phyloP scores from a whole-genome alignment of 2,797 vertebrate species.

The Falco peregrinus region DNA sequence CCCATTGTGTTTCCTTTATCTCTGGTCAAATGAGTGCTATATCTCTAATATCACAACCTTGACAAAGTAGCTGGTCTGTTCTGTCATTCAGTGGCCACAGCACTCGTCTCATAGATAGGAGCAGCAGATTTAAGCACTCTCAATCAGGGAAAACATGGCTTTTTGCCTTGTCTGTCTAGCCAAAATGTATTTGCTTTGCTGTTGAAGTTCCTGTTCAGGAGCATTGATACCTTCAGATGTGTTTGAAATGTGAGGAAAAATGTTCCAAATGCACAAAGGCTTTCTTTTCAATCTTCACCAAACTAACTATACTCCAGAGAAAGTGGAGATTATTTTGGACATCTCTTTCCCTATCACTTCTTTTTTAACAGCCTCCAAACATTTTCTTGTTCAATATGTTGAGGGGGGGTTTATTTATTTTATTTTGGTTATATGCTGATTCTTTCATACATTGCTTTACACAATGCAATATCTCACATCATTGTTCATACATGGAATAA shows the following conservation, averaged over 20 bases:
- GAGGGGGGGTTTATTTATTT: not conserved
- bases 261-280: not conserved
- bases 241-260: not conserved
- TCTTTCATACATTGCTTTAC: not conserved
- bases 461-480: not conserved
- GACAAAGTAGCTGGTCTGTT: not conserved
- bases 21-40: not conserved
- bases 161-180: not conserved
- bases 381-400: not conserved
- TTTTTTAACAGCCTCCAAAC: not conserved
- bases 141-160: not conserved
- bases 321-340: not conserved
- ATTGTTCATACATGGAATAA: not conserved
- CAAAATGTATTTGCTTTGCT: not conserved
- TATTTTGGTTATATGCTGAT: not conserved
- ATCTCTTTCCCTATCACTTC: not conserved
- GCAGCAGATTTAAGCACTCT: not conserved
- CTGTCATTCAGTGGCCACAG: not conserved
- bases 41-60: not conserved
- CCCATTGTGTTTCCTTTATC: not conserved
- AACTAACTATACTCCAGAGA: not conserved
- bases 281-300: not conserved
- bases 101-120: not conserved
- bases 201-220: not conserved
- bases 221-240: not conserved